phyloP scores from a whole-genome alignment of 2,113 vertebrate genomes.

The Lethenteron reissneri region DNA sequence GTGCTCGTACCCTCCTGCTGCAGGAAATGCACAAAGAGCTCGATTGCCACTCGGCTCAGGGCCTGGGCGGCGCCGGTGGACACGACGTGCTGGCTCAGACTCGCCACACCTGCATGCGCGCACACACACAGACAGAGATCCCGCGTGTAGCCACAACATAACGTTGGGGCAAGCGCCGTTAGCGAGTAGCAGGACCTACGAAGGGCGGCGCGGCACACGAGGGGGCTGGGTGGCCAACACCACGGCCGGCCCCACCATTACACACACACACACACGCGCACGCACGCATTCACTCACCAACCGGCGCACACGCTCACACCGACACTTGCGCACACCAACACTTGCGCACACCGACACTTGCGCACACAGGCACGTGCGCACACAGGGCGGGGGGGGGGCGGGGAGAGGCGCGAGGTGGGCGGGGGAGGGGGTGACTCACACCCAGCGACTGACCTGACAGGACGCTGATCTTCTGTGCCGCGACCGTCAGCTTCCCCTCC shows the following conservation, averaged over 20 bases:
- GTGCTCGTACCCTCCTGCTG: slow-evolving; percentile 65
- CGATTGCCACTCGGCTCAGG: slow-evolving; percentile 30
- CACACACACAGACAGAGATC: background rate
- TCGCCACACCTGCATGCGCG: slow-evolving; percentile 42
- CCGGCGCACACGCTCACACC: background rate
- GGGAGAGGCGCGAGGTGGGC: background rate
- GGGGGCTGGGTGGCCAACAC: too few species aligned
- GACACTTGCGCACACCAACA: too few species aligned
- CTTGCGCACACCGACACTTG: background rate
- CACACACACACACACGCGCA: slow-evolving; percentile 30
- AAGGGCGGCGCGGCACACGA: too few species aligned
- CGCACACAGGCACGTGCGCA: background rate
- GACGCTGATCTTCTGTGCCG: slow-evolving; percentile 80
- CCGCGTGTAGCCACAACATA: background rate
- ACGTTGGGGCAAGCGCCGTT: too few species aligned
- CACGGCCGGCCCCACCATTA: too few species aligned
- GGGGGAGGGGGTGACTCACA: background rate
- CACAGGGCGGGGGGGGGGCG: background rate
- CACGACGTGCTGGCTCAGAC: slow-evolving; percentile 61
- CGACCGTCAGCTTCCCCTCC: slow-evolving; percentile 69
- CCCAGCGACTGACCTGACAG: slow-evolving; percentile 44
- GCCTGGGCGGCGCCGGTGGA: slow-evolving; percentile 61
- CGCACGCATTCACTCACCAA: background rate
- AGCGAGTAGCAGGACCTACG: too few species aligned
- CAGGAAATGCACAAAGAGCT: slow-evolving; percentile 76